Conservation (phyloP, 1,140 invertebrate species). For the Drosophila paulistorum region DNA sequence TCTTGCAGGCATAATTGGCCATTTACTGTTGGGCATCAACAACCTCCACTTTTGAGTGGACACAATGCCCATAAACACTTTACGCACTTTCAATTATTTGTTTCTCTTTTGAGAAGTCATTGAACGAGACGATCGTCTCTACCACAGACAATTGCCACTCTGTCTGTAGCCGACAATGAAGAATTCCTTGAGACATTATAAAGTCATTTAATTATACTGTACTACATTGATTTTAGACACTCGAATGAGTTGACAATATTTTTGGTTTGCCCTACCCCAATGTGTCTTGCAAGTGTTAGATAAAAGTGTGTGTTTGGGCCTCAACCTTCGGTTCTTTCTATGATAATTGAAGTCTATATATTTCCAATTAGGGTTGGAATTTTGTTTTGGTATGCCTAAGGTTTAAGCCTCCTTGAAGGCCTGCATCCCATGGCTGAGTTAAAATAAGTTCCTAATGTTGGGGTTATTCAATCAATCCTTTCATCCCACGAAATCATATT, state of each 20-base stretch:
- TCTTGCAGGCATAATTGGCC: constrained; percentile 61
- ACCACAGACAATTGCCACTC: constrained; percentile 3
- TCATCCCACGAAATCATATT: neutral
- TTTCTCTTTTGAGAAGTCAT: constrained; percentile 29
- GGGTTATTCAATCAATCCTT: neutral
- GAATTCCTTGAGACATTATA: constrained; percentile 42
- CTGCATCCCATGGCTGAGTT: constrained; percentile 11
- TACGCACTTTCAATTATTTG: constrained; percentile 70
- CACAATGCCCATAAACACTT: constrained; percentile 48
- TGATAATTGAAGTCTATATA: constrained; percentile 31
- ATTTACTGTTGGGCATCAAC: constrained; percentile 59
- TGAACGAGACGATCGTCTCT: constrained; percentile 35
- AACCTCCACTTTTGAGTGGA: constrained; percentile 32
- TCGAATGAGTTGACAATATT: constrained; percentile 70
- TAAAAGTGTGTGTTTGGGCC: constrained; percentile 32
- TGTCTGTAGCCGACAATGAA: constrained; percentile 21
- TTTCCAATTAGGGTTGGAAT: constrained; percentile 29
- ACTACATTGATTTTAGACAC: constrained; percentile 47
- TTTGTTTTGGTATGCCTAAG: neutral
- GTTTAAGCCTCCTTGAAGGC: constrained; percentile 32
- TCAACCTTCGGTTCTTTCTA: constrained; percentile 52
- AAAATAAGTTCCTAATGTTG: neutral
- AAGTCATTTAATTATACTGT: constrained; percentile 45
- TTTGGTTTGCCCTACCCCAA: constrained; percentile 2
- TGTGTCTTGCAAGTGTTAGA: constrained; percentile 10